Percentiles rank a stretch among this genome's conserved stretches.
These are phyloP conservation scores for Pygathrix nemaeus DNA, from an alignment of 2,113 vertebrate species.

Conservation along the genomic window DNA sequence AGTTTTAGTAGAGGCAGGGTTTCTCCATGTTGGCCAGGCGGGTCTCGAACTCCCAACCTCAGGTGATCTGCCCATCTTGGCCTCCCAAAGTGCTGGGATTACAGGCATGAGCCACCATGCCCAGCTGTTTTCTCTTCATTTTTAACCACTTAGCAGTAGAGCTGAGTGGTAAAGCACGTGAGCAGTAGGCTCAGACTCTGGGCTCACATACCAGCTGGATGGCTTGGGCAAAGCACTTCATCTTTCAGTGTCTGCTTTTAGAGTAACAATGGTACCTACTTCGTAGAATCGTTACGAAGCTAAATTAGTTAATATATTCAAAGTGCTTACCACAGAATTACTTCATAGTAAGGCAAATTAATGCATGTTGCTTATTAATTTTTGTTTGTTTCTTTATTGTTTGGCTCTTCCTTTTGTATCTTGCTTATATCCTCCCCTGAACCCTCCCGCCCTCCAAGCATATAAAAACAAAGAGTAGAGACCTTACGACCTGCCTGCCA, in stretches of 20 bases:
- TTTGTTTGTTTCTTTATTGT: not conserved
- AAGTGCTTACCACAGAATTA: not conserved
- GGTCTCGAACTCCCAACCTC: no score
- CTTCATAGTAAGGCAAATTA: not conserved
- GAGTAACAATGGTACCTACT: not conserved
- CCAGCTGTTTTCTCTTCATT: no score
- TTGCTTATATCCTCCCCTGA: not conserved
- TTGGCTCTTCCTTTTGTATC: not conserved
- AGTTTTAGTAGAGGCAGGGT: no score
- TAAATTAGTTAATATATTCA: not conserved
- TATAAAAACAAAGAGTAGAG: not conserved
- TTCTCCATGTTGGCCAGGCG: no score
- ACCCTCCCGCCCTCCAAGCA: not conserved
- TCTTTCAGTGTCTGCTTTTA: not conserved
- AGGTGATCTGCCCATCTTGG: no score
- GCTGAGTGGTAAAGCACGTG: not conserved
- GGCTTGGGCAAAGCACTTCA: not conserved
- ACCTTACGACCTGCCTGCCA: not conserved
- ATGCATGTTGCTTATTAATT: not conserved
- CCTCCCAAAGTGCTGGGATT: no score
- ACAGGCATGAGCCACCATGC: no score
- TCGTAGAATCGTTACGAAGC: not conserved
- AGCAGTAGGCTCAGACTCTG: not conserved
- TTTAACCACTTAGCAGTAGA: not conserved
- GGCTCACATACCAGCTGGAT: not conserved